A percentile compares a stretch with the other conserved stretches of the same genome.
Evolutionary conservation across 2,113 vertebrate genomes (phyloP).

Genomic region (Hirundichthys speculiger): DNA sequence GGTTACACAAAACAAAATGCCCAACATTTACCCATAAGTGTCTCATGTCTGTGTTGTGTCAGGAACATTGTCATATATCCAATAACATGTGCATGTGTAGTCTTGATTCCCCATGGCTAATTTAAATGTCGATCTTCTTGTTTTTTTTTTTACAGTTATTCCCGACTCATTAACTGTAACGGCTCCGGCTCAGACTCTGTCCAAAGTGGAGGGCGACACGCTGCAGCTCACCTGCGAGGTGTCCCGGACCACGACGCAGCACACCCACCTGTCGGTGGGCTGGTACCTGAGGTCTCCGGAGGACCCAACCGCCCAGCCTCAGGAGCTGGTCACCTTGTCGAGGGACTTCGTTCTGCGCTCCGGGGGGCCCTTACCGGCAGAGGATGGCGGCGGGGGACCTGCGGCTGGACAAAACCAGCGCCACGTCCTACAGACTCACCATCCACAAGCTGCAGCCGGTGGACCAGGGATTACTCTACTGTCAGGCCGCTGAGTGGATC

Average conservation of each 20-base stretch:
- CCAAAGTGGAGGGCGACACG: slow-evolving; percentile 91
- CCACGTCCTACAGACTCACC: slow-evolving; percentile 89
- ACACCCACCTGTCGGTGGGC: slow-evolving; percentile 91
- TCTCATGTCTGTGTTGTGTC: neutral
- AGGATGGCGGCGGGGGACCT: slow-evolving; percentile 91
- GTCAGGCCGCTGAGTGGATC: slow-evolving; percentile 95
- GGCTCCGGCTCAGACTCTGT: slow-evolving; percentile 85
- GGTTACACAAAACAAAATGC: slow-evolving; percentile 14
- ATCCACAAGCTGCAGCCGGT: slow-evolving; percentile 92
- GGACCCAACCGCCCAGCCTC: slow-evolving; percentile 66
- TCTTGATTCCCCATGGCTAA: neutral
- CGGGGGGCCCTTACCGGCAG: slow-evolving; percentile 86
- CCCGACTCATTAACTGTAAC: slow-evolving; percentile 87
- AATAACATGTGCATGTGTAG: neutral
- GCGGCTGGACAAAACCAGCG: slow-evolving; percentile 90
- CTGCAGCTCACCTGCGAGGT: slow-evolving; percentile 92
- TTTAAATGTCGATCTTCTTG: slow-evolving; percentile 1
- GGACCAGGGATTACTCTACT: slow-evolving; percentile 95
- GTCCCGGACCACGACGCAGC: slow-evolving; percentile 86
- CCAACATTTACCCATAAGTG: neutral
- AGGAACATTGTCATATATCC: too few relatives aligned
- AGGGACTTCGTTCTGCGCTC: slow-evolving; percentile 90
- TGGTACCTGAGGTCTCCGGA: slow-evolving; percentile 89
- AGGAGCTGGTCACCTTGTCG: slow-evolving; percentile 90
- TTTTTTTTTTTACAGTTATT: slow-evolving; percentile 85